A percentile compares a stretch with the other conserved stretches of the same genome.
These are phyloP conservation scores for Solea solea DNA, from an alignment of 2,113 vertebrate genomes.

Conservation along the genomic window DNA sequence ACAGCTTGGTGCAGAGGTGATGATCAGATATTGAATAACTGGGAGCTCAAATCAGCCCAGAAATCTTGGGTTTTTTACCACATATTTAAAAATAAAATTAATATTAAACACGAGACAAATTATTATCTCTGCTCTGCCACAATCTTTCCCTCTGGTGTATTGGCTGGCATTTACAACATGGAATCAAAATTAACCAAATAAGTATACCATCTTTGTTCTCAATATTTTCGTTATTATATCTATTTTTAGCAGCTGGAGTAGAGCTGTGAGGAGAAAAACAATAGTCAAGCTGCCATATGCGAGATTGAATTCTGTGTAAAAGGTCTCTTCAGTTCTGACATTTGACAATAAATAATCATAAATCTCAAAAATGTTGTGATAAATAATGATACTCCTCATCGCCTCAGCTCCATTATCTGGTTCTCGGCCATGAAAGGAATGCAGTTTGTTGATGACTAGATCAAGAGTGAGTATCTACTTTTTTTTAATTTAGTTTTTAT, in stretches of 20 bases:
- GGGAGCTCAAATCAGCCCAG: background rate
- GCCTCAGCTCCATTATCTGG: too few relatives aligned
- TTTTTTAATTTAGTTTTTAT: too few relatives aligned
- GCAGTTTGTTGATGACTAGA: too few relatives aligned
- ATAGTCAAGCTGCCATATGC: background rate
- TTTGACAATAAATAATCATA: too few relatives aligned
- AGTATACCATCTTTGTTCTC: background rate
- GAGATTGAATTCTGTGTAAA: background rate
- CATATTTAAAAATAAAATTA: background rate
- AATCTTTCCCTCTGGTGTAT: background rate
- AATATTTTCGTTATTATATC: background rate
- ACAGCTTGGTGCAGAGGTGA: conserved; percentile 30
- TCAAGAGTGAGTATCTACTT: too few relatives aligned
- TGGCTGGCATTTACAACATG: background rate
- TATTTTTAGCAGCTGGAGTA: background rate
- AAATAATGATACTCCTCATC: too few relatives aligned
- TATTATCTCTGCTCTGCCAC: background rate
- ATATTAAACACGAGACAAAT: background rate
- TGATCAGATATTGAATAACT: background rate
- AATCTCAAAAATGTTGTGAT: too few relatives aligned
- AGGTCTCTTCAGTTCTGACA: background rate
- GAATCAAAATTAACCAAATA: background rate
- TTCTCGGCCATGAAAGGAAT: too few relatives aligned
- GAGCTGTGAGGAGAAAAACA: background rate
- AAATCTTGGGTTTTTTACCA: background rate